Evolutionary conservation across 2,797 vertebrate species (phyloP).

Genomic region (Malacoraja senta): DNA sequence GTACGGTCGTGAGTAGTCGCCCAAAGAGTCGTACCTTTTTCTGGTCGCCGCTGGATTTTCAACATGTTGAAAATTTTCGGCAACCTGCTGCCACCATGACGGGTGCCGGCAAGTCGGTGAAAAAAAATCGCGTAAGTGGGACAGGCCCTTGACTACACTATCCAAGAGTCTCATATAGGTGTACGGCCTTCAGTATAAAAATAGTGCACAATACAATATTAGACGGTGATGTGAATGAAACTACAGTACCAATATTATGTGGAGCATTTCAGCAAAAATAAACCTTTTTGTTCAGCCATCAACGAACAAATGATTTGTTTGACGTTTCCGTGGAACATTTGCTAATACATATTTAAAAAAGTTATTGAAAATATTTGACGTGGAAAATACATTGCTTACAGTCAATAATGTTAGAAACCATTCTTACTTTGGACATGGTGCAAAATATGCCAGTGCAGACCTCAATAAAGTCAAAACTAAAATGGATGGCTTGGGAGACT

Average conservation of each 20-base stretch:
- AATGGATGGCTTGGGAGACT: neutral
- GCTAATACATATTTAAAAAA: neutral
- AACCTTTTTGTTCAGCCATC: neutral
- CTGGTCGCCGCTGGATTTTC: too few relatives aligned
- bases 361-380: neutral
- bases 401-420: constrained; percentile 5
- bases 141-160: neutral
- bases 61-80: too few relatives aligned
- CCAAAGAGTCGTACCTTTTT: too few relatives aligned
- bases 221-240: neutral
- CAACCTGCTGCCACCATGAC: too few relatives aligned
- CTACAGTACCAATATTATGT: constrained; percentile 29
- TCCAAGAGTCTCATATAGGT: neutral
- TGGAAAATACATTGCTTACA: neutral
- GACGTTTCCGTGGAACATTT: neutral
- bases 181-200: constrained; percentile 28
- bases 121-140: too few relatives aligned
- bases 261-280: constrained; percentile 6
- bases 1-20: too few relatives aligned
- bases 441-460: constrained; percentile 16
- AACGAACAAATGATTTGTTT: neutral
- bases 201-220: neutral
- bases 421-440: neutral
- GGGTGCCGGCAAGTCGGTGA: too few relatives aligned
- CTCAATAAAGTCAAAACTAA: constrained; percentile 20